A percentile compares a stretch with the other conserved stretches of the same genome.
These are phyloP conservation scores for Acanthiza pusilla DNA, from an alignment of 2,797 vertebrate species.

Conservation along the genomic window DNA sequence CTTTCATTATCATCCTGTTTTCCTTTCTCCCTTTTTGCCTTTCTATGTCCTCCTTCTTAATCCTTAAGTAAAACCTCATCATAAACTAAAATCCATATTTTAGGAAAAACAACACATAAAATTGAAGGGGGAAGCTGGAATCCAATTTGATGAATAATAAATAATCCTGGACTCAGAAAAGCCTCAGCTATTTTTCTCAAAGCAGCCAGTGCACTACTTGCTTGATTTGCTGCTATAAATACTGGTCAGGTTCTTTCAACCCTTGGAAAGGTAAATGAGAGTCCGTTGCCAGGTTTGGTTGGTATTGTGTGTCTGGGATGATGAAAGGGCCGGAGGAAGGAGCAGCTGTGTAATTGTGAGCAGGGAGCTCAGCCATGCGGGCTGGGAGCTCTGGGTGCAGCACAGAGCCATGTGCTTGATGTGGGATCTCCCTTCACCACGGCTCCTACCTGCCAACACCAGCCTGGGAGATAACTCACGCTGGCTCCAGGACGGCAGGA, in stretches of 20 bases:
- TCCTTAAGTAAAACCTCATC: not conserved
- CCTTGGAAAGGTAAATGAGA: slow-evolving; percentile 10
- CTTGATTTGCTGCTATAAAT: slow-evolving; percentile 19
- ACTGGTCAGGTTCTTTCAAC: slow-evolving; percentile 23
- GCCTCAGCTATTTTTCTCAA: slow-evolving; percentile 20
- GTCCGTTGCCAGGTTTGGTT: not conserved
- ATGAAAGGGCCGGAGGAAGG: not conserved
- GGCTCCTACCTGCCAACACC: not conserved
- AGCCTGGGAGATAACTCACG: not conserved
- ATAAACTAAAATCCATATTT: not conserved
- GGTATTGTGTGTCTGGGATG: not conserved
- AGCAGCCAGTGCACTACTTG: not conserved
- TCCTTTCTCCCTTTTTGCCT: not conserved
- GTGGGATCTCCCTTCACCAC: not conserved
- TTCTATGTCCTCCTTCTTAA: not conserved
- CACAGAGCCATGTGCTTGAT: not conserved
- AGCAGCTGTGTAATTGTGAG: not conserved
- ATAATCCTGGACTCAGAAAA: not conserved
- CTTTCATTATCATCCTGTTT: not conserved
- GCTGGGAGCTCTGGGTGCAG: not conserved
- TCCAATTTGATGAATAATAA: not conserved
- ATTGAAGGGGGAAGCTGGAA: not conserved
- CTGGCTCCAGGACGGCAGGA: not conserved
- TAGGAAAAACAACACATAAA: not conserved
- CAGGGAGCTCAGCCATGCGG: not conserved